phyloP scores from a whole-genome alignment of 2,113 vertebrate species.

The Xenopus tropicalis region DNA sequence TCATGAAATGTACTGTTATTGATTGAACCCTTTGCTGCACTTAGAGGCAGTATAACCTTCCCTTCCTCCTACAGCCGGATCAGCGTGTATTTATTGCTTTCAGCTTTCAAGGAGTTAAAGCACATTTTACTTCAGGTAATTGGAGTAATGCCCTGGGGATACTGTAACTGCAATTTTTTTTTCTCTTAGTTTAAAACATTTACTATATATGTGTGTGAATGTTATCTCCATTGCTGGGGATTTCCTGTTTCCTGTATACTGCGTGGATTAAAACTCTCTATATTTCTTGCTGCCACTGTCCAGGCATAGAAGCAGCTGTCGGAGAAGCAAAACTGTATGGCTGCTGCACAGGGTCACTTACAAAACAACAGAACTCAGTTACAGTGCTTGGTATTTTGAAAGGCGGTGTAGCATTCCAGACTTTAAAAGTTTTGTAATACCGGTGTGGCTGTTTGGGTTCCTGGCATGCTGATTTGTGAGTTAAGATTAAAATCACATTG shows the following conservation, averaged over 20 bases:
- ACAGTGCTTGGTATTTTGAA: constrained; percentile 6
- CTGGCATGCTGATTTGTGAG: constrained; percentile 99
- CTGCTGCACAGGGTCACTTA: background rate
- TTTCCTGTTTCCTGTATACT: constrained; percentile 1
- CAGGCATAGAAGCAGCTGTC: background rate
- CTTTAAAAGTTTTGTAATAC: constrained; percentile 26
- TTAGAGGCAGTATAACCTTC: background rate
- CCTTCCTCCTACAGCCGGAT: too few species aligned
- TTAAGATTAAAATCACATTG: constrained; percentile 99
- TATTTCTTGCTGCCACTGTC: background rate
- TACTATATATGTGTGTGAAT: background rate
- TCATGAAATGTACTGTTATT: background rate
- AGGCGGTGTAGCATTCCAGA: constrained; percentile 6
- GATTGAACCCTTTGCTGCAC: background rate
- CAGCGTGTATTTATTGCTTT: too few species aligned
- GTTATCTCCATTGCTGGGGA: background rate
- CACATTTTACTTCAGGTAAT: background rate
- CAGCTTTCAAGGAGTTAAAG: background rate
- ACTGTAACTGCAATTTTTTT: background rate
- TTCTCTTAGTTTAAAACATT: background rate
- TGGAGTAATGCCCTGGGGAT: background rate
- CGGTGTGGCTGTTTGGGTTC: constrained; percentile 97
- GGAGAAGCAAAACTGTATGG: background rate
- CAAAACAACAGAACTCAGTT: background rate
- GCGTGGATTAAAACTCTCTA: background rate